Evolutionary conservation across 2,113 vertebrate species (phyloP).

Genomic region (Pungitius pungitius): DNA sequence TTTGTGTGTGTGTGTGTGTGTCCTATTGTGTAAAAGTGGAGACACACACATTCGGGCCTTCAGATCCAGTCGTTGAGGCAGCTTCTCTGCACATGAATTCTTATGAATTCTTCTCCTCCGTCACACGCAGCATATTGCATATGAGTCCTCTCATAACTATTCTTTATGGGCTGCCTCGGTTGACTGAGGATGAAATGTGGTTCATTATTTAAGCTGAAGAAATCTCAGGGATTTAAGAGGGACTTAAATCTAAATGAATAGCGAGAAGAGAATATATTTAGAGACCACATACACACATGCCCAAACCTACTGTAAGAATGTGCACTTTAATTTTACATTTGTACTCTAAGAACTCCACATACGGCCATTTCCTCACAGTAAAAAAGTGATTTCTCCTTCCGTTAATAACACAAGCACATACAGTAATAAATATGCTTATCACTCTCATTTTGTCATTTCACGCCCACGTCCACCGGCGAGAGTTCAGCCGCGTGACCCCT

Average conservation of each 20-base stretch:
- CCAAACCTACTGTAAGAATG: not conserved
- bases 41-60: not conserved
- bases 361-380: not conserved
- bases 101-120: not conserved
- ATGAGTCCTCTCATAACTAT: conserved; percentile 38
- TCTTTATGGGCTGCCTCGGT: conserved; percentile 22
- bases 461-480: conserved; percentile 8
- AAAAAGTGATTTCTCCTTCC: not conserved
- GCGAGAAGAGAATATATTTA: conserved; percentile 11
- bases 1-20: not conserved
- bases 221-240: conserved; percentile 13
- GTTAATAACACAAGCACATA: conserved; percentile 17
- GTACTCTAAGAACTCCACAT: not conserved
- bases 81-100: not conserved
- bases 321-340: not conserved
- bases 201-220: conserved; percentile 31
- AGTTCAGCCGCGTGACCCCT: not conserved
- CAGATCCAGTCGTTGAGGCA: not conserved
- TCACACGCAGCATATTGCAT: conserved; percentile 5
- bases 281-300: not conserved
- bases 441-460: conserved; percentile 26
- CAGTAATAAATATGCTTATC: conserved; percentile 12
- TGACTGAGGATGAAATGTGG: conserved; percentile 19
- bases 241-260: conserved; percentile 38
- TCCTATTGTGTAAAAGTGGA: not conserved